phyloP scores from a whole-genome alignment of 2,888 invertebrate species.

The Harmothoe impar region DNA sequence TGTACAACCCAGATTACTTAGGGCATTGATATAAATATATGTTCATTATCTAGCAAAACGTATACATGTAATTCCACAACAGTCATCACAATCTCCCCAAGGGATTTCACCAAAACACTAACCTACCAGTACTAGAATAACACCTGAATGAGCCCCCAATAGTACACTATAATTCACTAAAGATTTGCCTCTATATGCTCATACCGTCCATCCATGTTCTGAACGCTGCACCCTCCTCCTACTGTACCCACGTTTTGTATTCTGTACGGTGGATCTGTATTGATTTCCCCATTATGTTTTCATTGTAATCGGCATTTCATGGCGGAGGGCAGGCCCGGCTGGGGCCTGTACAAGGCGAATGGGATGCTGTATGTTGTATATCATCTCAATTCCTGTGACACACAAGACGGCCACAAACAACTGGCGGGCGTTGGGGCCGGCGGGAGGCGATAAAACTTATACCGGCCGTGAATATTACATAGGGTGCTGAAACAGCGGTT shows the following conservation, averaged over 20 bases:
- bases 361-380: conserved; percentile 8
- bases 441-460: conserved; percentile 4
- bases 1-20: too few species aligned
- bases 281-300: conserved; percentile 29
- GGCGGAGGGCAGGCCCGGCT: too few species aligned
- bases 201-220: not conserved
- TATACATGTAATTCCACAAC: too few species aligned
- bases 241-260: too few species aligned
- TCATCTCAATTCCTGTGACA: conserved; percentile 32
- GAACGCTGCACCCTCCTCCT: not conserved
- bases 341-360: not conserved
- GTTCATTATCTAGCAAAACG: too few species aligned
- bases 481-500: conserved; percentile 20
- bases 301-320: conserved; percentile 38
- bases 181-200: too few species aligned
- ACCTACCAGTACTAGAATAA: not conserved
- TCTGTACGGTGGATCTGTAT: not conserved
- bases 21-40: too few species aligned
- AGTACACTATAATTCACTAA: too few species aligned
- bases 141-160: too few species aligned
- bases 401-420: not conserved
- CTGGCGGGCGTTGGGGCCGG: not conserved
- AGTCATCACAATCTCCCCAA: not conserved
- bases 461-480: conserved; percentile 29
- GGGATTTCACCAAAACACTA: not conserved